Evolutionary conservation across 2,113 vertebrate species (phyloP).

Genomic region (Argyrosomus japonicus): DNA sequence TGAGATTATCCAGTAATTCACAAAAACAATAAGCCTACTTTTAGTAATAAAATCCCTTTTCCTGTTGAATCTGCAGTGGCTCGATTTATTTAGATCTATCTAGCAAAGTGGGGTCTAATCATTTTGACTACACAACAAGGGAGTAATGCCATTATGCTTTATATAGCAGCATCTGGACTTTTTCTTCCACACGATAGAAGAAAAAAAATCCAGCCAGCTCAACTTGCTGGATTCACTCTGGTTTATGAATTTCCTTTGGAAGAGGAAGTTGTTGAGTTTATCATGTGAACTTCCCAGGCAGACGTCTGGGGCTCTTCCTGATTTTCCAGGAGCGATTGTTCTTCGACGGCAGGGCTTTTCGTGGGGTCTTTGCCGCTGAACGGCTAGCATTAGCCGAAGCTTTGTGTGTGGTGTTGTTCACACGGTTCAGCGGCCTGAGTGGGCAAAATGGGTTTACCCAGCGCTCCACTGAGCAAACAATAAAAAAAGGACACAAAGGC

Average conservation of each 20-base stretch:
- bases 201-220: constrained; percentile 20
- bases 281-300: constrained; percentile 45
- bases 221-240: neutral
- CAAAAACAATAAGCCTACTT: neutral
- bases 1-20: neutral
- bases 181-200: neutral
- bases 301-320: constrained; percentile 49
- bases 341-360: constrained; percentile 3
- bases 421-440: constrained; percentile 24
- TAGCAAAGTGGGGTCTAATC: neutral
- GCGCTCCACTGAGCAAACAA: constrained; percentile 26
- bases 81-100: neutral
- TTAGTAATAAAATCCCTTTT: neutral
- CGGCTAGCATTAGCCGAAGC: neutral
- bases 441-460: constrained; percentile 31
- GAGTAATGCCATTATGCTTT: neutral
- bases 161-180: neutral
- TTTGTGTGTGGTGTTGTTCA: constrained; percentile 17
- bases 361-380: neutral
- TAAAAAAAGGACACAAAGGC: constrained; percentile 14
- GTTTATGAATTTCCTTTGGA: constrained; percentile 37
- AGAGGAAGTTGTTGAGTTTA: constrained; percentile 53
- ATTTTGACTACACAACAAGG: neutral
- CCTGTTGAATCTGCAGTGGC: neutral
- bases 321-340: constrained; percentile 45